Evolutionary conservation across 2,797 vertebrate species (phyloP).

Genomic region (Pterois miles): DNA sequence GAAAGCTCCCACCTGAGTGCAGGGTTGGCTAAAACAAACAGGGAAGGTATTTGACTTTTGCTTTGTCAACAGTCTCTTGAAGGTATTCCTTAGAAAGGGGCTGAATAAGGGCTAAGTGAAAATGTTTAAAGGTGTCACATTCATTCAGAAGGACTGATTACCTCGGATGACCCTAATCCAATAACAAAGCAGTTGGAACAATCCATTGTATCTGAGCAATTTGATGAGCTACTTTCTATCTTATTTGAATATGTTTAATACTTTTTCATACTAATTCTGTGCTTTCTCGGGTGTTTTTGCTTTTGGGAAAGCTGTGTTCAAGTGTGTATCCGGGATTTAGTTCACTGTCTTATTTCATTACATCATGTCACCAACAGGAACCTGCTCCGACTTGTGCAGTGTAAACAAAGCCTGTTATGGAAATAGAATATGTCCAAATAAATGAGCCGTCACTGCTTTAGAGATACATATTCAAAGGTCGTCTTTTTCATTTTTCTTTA

Average conservation of each 20-base stretch:
- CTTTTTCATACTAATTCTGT: not conserved
- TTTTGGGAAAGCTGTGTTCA: not conserved
- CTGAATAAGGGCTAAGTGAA: not conserved
- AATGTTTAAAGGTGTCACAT: not conserved
- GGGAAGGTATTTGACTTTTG: not conserved
- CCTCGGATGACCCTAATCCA: not conserved
- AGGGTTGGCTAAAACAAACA: not conserved
- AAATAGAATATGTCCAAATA: not conserved
- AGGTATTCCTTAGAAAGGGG: not conserved
- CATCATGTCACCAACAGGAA: conserved; percentile 1
- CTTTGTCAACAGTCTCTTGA: not conserved
- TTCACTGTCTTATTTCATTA: too few relatives aligned
- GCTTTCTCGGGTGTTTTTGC: not conserved
- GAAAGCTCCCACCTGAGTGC: not conserved
- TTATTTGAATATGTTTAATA: not conserved
- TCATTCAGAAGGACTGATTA: not conserved
- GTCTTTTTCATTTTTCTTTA: too few relatives aligned
- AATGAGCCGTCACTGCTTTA: not conserved
- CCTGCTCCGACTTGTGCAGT: conserved; percentile 28
- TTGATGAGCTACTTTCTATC: not conserved
- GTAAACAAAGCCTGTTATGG: conserved; percentile 8
- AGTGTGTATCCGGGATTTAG: not conserved
- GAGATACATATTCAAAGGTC: not conserved
- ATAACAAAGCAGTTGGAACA: not conserved
- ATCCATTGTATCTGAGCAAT: not conserved